phyloP scores from a whole-genome alignment of 2,113 vertebrate species.

The Tor tambroides region DNA sequence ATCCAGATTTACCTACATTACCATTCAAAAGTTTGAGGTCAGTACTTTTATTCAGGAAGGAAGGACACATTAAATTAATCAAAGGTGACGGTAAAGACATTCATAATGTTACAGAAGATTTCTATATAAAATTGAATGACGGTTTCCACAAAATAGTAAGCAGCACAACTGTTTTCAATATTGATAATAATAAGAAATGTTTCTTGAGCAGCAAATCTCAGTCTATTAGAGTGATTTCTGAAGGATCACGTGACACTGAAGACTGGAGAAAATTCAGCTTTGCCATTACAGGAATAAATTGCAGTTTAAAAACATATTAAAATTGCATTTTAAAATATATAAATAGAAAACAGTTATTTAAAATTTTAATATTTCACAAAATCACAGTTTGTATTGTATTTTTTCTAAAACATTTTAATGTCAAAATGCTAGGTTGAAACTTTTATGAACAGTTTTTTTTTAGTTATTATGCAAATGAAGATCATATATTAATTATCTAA shows the following conservation, averaged over 20 bases:
- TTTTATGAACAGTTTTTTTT: not conserved
- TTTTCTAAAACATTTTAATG: not conserved
- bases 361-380: too few relatives aligned
- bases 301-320: not conserved
- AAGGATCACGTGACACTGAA: not conserved
- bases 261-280: not conserved
- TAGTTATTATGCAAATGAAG: not conserved
- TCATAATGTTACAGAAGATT: not conserved
- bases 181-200: not conserved
- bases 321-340: not conserved
- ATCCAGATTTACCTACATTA: too few relatives aligned
- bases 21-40: too few relatives aligned
- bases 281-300: not conserved
- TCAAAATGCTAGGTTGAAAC: not conserved
- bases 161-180: not conserved
- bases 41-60: not conserved
- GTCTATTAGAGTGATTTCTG: not conserved
- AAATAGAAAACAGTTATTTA: too few relatives aligned
- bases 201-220: too few relatives aligned
- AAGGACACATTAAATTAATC: not conserved
- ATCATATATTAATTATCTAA: not conserved
- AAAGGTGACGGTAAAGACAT: not conserved
- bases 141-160: not conserved
- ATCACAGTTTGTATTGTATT: too few relatives aligned
- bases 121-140: not conserved